Conservation (phyloP, 2,888 invertebrate species). For the Smittia aterrima region DNA sequence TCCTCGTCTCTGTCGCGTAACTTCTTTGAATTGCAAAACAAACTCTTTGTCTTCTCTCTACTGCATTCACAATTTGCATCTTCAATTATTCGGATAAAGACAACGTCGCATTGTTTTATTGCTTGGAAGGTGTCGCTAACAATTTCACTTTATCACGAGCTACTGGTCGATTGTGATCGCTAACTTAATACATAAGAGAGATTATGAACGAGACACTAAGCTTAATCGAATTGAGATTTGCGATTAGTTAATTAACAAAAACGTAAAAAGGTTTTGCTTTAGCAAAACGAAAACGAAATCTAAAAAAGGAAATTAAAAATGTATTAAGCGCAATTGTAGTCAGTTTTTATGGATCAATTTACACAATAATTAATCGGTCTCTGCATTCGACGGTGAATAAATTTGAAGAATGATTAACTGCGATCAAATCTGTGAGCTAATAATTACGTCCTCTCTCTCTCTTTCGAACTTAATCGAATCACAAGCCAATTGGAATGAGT, state of each 20-base stretch:
- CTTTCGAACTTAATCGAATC: neutral
- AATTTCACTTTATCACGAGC: neutral
- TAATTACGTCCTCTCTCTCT: neutral
- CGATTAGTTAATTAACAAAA: neutral
- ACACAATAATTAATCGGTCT: slow-evolving; percentile 25
- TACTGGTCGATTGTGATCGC: neutral
- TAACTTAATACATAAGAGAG: neutral
- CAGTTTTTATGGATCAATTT: neutral
- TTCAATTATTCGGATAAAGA: neutral
- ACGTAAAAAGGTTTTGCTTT: neutral
- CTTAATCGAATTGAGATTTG: neutral
- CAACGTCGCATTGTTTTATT: too few relatives aligned
- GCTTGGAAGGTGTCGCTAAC: neutral
- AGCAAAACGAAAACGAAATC: neutral
- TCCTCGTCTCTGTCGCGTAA: slow-evolving; percentile 1
- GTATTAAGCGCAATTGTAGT: neutral
- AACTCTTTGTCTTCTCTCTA: neutral
- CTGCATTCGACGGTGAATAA: neutral
- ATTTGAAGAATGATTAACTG: neutral
- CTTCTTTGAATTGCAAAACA: neutral
- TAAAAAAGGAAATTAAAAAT: neutral
- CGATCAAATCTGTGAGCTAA: neutral
- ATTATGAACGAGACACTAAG: neutral
- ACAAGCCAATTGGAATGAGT: neutral
- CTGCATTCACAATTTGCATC: slow-evolving; percentile 21